These are phyloP conservation scores for Meganola albula DNA, from an alignment of 2,888 invertebrate genomes.

Conservation along the genomic window DNA sequence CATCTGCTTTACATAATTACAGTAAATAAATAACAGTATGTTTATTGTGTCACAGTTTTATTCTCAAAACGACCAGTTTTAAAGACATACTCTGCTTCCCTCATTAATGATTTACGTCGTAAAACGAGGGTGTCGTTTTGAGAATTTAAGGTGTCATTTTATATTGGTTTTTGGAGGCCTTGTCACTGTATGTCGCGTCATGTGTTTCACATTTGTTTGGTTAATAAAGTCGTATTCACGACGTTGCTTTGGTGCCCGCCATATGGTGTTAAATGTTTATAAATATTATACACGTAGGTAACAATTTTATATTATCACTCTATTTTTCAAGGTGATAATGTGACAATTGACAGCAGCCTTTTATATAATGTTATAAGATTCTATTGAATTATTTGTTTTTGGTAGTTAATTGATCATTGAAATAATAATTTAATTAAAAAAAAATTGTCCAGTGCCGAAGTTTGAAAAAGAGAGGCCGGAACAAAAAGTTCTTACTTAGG, in stretches of 20 bases:
- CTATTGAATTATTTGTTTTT: no score
- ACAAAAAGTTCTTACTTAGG: no score
- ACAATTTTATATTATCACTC: no score
- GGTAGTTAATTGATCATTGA: no score
- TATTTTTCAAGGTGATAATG: no score
- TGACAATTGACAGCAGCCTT: no score
- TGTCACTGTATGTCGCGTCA: constrained; percentile 68
- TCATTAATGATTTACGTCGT: background rate
- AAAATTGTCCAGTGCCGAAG: no score
- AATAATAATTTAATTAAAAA: no score
- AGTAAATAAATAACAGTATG: constrained; percentile 61
- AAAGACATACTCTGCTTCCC: constrained; percentile 26
- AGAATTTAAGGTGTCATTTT: constrained; percentile 22
- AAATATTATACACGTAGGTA: no score
- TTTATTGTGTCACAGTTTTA: constrained; percentile 67
- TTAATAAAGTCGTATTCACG: constrained; percentile 61
- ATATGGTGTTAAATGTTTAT: constrained; percentile 45
- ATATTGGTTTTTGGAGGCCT: constrained; percentile 46
- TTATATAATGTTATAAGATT: no score
- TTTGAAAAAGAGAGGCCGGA: no score
- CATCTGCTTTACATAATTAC: constrained; percentile 64
- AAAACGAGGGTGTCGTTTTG: background rate
- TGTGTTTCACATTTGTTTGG: constrained; percentile 68
- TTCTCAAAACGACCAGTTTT: constrained; percentile 33
- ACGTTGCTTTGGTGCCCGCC: constrained; percentile 39